Conservation (phyloP, 2,888 invertebrate species). For the Troilus luridus region DNA sequence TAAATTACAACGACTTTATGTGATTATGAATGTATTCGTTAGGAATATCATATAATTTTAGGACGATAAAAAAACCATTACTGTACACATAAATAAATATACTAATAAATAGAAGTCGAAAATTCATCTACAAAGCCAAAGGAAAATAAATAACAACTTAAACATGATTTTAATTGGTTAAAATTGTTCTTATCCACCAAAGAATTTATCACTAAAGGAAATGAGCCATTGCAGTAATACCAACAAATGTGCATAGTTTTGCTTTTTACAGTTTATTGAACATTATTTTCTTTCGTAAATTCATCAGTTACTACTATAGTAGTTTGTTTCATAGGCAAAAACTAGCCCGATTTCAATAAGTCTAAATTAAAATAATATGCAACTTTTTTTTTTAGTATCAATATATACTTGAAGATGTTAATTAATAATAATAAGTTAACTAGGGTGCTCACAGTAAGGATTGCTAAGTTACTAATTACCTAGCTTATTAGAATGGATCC, state of each 20-base stretch:
- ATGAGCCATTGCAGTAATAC: not conserved
- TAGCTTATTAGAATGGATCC: conserved; percentile 14
- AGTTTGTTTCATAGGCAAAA: too few species aligned
- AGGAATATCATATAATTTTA: too few species aligned
- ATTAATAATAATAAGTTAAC: not conserved
- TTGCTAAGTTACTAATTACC: not conserved
- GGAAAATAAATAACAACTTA: not conserved
- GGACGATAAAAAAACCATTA: too few species aligned
- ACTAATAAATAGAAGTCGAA: not conserved
- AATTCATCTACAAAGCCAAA: not conserved
- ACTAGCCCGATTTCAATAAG: too few species aligned
- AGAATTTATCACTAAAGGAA: not conserved
- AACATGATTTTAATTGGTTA: not conserved
- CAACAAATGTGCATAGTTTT: not conserved
- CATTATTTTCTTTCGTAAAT: too few species aligned
- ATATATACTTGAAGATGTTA: too few species aligned
- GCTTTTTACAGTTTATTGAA: not conserved
- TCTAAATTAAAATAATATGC: too few species aligned
- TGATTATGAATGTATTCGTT: too few species aligned
- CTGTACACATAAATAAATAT: too few species aligned
- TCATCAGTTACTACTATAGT: too few species aligned
- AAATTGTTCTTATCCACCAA: not conserved
- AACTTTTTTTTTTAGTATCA: too few species aligned
- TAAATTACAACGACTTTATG: too few species aligned
- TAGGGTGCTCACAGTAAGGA: not conserved